These are phyloP conservation scores for Globodera ellingtonae DNA, from an alignment of 1,140 invertebrate species.

Conservation along the genomic window DNA sequence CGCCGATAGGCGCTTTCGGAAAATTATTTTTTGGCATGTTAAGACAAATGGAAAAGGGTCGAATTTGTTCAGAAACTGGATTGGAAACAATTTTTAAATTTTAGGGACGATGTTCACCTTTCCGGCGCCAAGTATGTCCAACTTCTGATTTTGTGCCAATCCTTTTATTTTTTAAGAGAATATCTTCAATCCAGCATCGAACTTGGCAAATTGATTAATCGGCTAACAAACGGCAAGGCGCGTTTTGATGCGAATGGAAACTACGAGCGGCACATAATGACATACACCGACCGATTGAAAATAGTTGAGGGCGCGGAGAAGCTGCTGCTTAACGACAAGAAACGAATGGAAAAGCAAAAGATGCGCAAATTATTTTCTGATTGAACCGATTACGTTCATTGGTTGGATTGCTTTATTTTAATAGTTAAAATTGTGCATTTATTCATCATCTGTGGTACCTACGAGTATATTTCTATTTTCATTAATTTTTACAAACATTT, in stretches of 20 bases:
- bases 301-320: neutral
- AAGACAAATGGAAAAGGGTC: too few species aligned
- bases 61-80: too few species aligned
- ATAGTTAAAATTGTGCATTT: too few species aligned
- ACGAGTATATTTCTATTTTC: too few species aligned
- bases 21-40: too few species aligned
- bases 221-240: slow-evolving; percentile 13
- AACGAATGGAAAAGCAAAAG: slow-evolving; percentile 1
- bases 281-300: slow-evolving; percentile 19
- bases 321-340: neutral
- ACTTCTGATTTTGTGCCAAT: neutral
- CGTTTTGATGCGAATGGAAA: slow-evolving; percentile 33
- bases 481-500: too few species aligned
- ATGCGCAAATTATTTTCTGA: too few species aligned
- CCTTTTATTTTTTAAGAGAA: neutral
- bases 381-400: too few species aligned
- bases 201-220: slow-evolving; percentile 37
- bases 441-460: too few species aligned
- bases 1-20: too few species aligned
- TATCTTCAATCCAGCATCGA: slow-evolving; percentile 38
- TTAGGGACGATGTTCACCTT: slow-evolving; percentile 19
- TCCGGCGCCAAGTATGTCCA: slow-evolving; percentile 8
- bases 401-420: too few species aligned
- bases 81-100: neutral
- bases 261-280: slow-evolving; percentile 18